phyloP scores from a whole-genome alignment of 2,113 vertebrate species.

The Cygnus buccinator region DNA sequence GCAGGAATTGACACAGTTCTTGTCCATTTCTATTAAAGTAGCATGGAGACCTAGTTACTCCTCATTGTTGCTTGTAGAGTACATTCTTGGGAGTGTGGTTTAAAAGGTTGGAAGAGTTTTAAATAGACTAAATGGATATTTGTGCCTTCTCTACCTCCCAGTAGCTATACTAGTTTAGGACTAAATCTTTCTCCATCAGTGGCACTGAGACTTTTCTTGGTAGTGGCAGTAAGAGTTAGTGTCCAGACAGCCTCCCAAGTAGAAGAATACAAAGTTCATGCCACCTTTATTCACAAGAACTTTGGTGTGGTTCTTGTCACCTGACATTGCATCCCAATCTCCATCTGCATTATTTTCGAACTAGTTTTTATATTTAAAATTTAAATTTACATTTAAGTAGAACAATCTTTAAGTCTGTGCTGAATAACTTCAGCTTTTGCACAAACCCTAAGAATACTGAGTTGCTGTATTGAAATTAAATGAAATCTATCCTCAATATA shows the following conservation, averaged over 20 bases:
- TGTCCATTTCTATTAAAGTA: background rate
- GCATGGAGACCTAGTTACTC: background rate
- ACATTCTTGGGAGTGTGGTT: background rate
- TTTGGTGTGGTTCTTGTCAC: background rate
- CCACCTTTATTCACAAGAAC: background rate
- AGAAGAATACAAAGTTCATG: background rate
- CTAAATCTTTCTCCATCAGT: background rate
- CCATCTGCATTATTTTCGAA: background rate
- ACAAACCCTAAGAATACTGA: background rate
- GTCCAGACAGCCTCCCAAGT: accelerated
- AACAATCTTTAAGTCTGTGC: background rate
- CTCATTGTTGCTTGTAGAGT: background rate
- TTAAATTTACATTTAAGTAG: background rate
- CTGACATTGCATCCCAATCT: accelerated
- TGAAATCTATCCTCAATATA: background rate
- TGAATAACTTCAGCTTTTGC: background rate
- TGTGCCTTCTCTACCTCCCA: background rate
- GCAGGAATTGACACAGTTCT: background rate
- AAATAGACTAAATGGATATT: background rate
- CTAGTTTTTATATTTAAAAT: background rate
- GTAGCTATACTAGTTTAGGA: background rate
- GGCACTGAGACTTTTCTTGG: background rate
- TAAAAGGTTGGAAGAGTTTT: background rate
- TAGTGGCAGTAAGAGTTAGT: background rate
- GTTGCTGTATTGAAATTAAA: background rate